These are phyloP conservation scores for Tanytarsus gracilentus DNA, from an alignment of 2,888 invertebrate species.

Conservation along the genomic window DNA sequence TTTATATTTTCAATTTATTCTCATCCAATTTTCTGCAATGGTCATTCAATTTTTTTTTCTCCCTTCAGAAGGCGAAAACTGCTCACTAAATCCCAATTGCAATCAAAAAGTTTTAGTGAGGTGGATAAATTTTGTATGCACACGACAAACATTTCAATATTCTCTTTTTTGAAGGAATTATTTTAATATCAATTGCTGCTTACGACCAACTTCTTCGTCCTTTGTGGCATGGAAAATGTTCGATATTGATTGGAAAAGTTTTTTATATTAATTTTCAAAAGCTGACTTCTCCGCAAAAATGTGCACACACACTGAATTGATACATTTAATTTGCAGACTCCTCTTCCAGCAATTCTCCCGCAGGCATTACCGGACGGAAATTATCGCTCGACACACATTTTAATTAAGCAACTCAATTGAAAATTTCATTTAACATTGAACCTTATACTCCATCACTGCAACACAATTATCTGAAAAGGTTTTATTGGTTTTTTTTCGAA, in stretches of 20 bases:
- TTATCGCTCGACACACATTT: not conserved
- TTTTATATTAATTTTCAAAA: too few species aligned
- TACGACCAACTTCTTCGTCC: too few species aligned
- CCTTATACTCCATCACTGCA: not conserved
- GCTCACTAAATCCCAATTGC: constrained; percentile 3
- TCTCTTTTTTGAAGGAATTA: not conserved
- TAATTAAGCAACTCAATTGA: not conserved
- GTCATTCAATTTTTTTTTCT: constrained; percentile 16
- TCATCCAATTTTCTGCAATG: constrained; percentile 6
- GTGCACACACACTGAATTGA: too few species aligned
- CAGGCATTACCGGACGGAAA: too few species aligned
- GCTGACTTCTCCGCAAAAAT: too few species aligned
- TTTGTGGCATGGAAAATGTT: too few species aligned
- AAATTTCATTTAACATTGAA: constrained; percentile 3
- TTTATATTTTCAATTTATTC: constrained; percentile 24
- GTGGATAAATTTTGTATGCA: not conserved
- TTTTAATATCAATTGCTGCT: too few species aligned
- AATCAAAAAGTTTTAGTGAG: constrained; percentile 17
- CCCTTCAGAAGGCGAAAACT: not conserved
- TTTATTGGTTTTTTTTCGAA: not conserved
- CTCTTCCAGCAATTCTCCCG: too few species aligned
- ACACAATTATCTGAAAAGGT: not conserved
- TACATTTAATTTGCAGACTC: too few species aligned
- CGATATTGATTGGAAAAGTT: too few species aligned
- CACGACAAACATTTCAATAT: not conserved